Conservation (phyloP, 2,797 vertebrate genomes). For the Gymnopithys bicolor region DNA sequence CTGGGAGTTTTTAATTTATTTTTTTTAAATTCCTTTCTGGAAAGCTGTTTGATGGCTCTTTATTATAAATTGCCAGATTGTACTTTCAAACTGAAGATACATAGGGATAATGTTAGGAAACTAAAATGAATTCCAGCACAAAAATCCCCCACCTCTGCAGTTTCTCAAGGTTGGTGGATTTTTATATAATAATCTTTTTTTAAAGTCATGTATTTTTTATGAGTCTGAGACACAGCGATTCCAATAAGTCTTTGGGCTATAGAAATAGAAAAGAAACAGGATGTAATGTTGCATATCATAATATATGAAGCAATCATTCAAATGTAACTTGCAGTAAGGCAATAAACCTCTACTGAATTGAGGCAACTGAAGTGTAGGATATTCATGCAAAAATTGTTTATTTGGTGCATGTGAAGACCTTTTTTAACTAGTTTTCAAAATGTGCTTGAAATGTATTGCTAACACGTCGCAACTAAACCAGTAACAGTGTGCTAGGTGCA, state of each 20-base stretch:
- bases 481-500: neutral
- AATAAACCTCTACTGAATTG: slow-evolving; percentile 58
- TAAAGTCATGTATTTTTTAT: slow-evolving; percentile 79
- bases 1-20: neutral
- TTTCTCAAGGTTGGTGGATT: slow-evolving; percentile 70
- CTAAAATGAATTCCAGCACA: slow-evolving; percentile 68
- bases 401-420: slow-evolving; percentile 14
- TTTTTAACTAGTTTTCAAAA: slow-evolving; percentile 49
- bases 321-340: slow-evolving; percentile 65
- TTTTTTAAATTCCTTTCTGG: slow-evolving; percentile 26
- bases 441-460: slow-evolving; percentile 16
- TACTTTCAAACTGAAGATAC: slow-evolving; percentile 24
- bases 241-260: slow-evolving; percentile 76
- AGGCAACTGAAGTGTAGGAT: slow-evolving; percentile 48
- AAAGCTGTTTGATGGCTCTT: slow-evolving; percentile 47
- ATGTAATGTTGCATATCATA: slow-evolving; percentile 68
- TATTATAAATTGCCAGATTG: slow-evolving; percentile 70
- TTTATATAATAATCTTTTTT: slow-evolving; percentile 66
- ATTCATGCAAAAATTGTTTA: slow-evolving; percentile 60
- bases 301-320: slow-evolving; percentile 72
- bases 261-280: slow-evolving; percentile 67
- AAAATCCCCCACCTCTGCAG: slow-evolving; percentile 69
- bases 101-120: slow-evolving; percentile 62
- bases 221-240: slow-evolving; percentile 69
- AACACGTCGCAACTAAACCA: slow-evolving; percentile 14